These are phyloP conservation scores for Coptodon rendalli DNA, from an alignment of 2,113 vertebrate species.

Conservation along the genomic window DNA sequence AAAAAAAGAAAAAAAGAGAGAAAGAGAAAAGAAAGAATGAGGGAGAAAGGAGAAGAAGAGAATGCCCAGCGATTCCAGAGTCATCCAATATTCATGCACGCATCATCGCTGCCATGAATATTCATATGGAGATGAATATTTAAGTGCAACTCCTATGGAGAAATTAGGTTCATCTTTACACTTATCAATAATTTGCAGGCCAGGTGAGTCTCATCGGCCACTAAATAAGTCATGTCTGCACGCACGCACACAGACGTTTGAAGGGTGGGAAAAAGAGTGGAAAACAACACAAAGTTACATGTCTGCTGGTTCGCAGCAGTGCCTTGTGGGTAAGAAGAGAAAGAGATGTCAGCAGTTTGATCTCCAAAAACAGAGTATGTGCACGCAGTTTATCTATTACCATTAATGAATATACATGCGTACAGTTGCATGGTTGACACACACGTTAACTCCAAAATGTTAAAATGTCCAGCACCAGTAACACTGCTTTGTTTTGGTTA, in stretches of 20 bases:
- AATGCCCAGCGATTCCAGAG: conserved; percentile 41
- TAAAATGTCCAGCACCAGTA: background rate
- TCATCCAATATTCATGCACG: conserved; percentile 64
- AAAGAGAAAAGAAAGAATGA: background rate
- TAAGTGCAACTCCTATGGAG: conserved; percentile 57
- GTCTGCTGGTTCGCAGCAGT: background rate
- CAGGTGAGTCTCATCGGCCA: conserved; percentile 52
- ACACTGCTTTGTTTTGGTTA: background rate
- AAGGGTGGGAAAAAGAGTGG: background rate
- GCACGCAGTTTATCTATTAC: background rate
- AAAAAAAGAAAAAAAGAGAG: background rate
- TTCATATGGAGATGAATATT: conserved; percentile 67
- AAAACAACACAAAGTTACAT: conserved; percentile 17
- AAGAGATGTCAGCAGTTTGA: background rate
- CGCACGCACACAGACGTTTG: background rate
- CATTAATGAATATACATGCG: background rate
- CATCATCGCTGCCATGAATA: conserved; percentile 64
- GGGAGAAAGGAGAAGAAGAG: conserved; percentile 8
- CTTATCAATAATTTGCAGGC: conserved; percentile 65
- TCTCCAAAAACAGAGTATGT: background rate
- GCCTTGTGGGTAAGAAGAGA: conserved; percentile 21
- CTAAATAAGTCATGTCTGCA: conserved; percentile 47
- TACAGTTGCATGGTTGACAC: background rate
- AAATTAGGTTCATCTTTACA: conserved; percentile 67
- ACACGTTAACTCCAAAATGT: background rate